These are phyloP conservation scores for Idaea dimidiata DNA, from an alignment of 2,888 invertebrate species.

Conservation along the genomic window DNA sequence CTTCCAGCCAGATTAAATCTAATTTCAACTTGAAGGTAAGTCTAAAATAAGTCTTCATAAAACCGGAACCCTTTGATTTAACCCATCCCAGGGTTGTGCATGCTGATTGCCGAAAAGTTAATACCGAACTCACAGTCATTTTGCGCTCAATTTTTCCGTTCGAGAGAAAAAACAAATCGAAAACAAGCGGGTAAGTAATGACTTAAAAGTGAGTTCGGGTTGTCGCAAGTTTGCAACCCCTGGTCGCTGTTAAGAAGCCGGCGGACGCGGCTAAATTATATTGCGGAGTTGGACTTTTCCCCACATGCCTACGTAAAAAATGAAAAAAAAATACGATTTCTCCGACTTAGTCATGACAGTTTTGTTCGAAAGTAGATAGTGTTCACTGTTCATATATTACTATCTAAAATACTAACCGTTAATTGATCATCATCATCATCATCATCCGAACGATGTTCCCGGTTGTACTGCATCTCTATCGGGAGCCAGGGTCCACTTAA, in stretches of 20 bases:
- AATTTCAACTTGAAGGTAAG: constrained; percentile 81
- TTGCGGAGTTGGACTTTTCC: no score
- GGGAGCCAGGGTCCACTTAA: no score
- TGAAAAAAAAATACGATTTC: no score
- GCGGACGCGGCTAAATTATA: no score
- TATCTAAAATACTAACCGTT: no score
- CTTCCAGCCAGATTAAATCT: constrained; percentile 80
- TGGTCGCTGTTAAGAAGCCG: constrained; percentile 33
- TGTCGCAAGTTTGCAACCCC: constrained; percentile 34
- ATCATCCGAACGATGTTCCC: no score
- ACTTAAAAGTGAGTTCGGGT: constrained; percentile 70
- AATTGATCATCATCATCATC: no score
- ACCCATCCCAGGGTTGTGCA: constrained; percentile 72
- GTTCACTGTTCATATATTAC: no score
- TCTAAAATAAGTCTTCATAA: constrained; percentile 81
- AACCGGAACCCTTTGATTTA: constrained; percentile 81
- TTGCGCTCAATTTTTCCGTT: constrained; percentile 65
- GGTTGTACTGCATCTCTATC: no score
- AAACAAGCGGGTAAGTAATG: constrained; percentile 76
- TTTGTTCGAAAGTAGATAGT: no score
- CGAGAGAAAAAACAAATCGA: constrained; percentile 72
- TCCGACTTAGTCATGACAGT: no score
- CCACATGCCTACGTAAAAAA: no score
- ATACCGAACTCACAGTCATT: constrained; percentile 51
- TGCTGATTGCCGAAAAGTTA: constrained; percentile 78